Base-by-base conservation (phyloP, 2,797 vertebrate genomes). In the Ptychadena robeensis region DNA sequence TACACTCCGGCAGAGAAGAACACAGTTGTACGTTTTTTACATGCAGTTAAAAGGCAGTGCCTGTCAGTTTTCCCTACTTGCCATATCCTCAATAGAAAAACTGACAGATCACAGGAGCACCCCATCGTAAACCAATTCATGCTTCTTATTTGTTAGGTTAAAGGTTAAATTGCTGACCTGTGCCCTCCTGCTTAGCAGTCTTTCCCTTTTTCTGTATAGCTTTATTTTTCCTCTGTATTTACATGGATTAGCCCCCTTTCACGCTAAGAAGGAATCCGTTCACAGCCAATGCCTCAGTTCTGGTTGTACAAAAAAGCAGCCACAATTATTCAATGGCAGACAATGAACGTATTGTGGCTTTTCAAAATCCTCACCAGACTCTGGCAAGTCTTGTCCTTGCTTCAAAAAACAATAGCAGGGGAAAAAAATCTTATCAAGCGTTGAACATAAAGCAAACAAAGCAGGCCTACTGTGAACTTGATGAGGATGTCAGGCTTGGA, bases 61-160 rank as follows among this genome's bases (percentile, higher is more conserved):
- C 95, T 97, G 96, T 98, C 96, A 92, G 91, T 92, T 91, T 92
- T 92, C 93, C 95, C 94, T 91, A 88, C 89, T 87, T 90, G 92
- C 89, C 88, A 91, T 89, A 88, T 91, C 89, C 90, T 96, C 91
- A 93, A 96, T 96, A 95, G 95, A 96, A 95, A 93, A 95, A 94
- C 92, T 95, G 95, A 96, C 96, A 97, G 95, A 95, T 94, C 96
- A 94, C 94, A 93, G 94, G 95, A 96, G 96, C 93, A 94, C 93
- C 94, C 95, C 95, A 97, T 98, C 98, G 96, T 98, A 96, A 95
- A 97, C 95, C 95, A 97, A 98, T 98, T 98, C 97, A 98, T 98
- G 96, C 96, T 96, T 96, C 97, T 98, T 98, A 98, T 99, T 99
- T 99, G 98, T 98, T 95, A 96, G 97, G 98, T 97, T 96, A 99